phyloP scores from a whole-genome alignment of 2,113 vertebrate species.

The Poeciliopsis retropinna region DNA sequence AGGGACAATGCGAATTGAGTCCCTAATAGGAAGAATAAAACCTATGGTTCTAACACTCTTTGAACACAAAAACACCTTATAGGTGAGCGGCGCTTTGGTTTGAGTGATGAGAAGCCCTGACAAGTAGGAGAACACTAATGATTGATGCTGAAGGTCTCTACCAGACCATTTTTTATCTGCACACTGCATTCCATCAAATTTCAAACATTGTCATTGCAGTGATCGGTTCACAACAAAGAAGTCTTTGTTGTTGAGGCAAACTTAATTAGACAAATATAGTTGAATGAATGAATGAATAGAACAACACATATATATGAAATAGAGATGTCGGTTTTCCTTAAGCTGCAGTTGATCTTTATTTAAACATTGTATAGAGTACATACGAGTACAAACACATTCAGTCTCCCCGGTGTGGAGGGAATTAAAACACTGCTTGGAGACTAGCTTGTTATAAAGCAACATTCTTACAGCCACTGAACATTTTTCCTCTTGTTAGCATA shows the following conservation, averaged over 20 bases:
- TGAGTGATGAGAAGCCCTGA: constrained; percentile 54
- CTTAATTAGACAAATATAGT: neutral
- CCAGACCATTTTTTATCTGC: constrained; percentile 8
- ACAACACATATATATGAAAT: neutral
- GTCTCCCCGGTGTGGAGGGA: constrained; percentile 37
- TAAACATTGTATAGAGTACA: constrained; percentile 11
- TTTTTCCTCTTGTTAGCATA: constrained; percentile 77
- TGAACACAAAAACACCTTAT: constrained; percentile 66
- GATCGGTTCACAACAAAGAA: constrained; percentile 6
- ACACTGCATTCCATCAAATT: neutral
- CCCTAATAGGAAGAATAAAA: constrained; percentile 52
- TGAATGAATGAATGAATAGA: constrained; percentile 15
- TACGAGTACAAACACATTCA: constrained; percentile 39
- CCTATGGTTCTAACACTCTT: constrained; percentile 57
- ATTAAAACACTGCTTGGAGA: constrained; percentile 63
- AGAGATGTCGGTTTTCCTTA: neutral
- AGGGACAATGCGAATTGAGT: constrained; percentile 49
- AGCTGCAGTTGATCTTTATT: constrained; percentile 20
- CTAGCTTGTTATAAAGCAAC: constrained; percentile 67
- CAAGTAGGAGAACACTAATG: constrained; percentile 52
- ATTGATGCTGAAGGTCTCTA: constrained; percentile 42
- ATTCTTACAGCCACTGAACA: constrained; percentile 56
- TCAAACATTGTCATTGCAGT: neutral
- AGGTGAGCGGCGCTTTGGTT: constrained; percentile 45
- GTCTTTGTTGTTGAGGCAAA: neutral